These are phyloP conservation scores for Sebastes kiyomatsui DNA, from an alignment of 2,797 vertebrate species.

Conservation along the genomic window DNA sequence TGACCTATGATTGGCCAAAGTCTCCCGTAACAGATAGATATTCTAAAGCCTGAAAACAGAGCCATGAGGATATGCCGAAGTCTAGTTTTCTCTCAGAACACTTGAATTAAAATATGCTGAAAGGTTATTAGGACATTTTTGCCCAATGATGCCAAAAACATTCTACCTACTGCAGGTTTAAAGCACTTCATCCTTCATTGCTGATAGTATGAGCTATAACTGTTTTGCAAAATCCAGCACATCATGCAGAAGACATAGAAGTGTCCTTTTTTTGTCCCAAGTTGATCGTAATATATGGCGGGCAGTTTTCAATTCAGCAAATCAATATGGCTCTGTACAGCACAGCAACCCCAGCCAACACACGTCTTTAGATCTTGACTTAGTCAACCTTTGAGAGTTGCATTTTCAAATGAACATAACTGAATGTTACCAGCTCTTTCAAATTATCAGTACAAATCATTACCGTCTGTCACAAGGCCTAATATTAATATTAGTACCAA, in stretches of 20 bases:
- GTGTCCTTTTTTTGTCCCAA: not conserved
- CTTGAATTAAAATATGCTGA: too few species aligned
- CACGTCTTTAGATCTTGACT: not conserved
- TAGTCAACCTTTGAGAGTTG: not conserved
- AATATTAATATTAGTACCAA: not conserved
- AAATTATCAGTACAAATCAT: not conserved
- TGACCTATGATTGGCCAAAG: too few species aligned
- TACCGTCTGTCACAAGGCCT: not conserved
- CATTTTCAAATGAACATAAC: not conserved
- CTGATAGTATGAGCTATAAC: not conserved
- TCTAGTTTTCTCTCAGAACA: too few species aligned
- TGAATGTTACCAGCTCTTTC: not conserved
- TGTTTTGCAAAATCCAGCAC: not conserved
- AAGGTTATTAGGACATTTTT: too few species aligned
- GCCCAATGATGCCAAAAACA: too few species aligned
- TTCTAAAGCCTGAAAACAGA: too few species aligned
- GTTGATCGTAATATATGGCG: not conserved
- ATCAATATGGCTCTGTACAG: not conserved
- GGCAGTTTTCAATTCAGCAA: not conserved
- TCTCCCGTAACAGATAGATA: too few species aligned
- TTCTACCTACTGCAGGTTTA: too few species aligned
- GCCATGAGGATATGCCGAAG: too few species aligned
- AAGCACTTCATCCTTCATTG: not conserved
- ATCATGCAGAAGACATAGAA: not conserved
- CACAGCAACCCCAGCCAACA: not conserved